Evolutionary conservation across 1,140 invertebrate genomes (phyloP), one percentile per base, ranked within the genome.

Genomic region (Tetramorium alpestre): DNA sequence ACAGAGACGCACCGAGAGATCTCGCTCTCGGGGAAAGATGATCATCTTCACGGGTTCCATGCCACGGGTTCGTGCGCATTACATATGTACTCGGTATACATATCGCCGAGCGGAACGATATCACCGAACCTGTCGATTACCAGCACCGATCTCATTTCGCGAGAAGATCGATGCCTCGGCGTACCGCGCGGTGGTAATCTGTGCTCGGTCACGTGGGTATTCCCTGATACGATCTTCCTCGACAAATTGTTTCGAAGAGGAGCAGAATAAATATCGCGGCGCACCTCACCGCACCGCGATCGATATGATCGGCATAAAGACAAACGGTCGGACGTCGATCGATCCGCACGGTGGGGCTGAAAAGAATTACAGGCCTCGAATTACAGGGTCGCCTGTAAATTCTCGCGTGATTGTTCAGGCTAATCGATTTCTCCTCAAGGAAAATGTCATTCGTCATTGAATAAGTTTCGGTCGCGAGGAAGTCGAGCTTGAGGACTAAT

Each of bases 81-180:
- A 47, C 16, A n/a, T n/a, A 73, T n/a, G 28, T 64, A 64, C 18
- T 18, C 65, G 38, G 5, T 16, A 16, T 8, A 22, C 62, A 47
- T 69, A 85, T 78, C 64, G 49, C 54, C 65, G 38, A 72, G 51
- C 69, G 80, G 44, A 84, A 84, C 69, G 69, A n/a, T 75, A 84
- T 84, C 69, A 60, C 54, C 54, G 56, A 60, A 60, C 49, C 78
- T 44, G 49, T 56, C 80, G 56, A 84, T 75, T 75, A 69, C 33
- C 41, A 4, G 11, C 54, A 28, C 25, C 41, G 54, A 84, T 73
- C 54, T 49, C 80, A 75, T 84, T 84, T 60, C 41, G 67, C 18
- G 51, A 73, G 69, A n/a, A 72, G 22, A 33, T 73, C 78, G 78
- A 60, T 69, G 41, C 25, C 54, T 38, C 22, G 51, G 22, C 49